Base-by-base conservation (phyloP, 1,140 invertebrate species). In the Penaeus japonicus region DNA sequence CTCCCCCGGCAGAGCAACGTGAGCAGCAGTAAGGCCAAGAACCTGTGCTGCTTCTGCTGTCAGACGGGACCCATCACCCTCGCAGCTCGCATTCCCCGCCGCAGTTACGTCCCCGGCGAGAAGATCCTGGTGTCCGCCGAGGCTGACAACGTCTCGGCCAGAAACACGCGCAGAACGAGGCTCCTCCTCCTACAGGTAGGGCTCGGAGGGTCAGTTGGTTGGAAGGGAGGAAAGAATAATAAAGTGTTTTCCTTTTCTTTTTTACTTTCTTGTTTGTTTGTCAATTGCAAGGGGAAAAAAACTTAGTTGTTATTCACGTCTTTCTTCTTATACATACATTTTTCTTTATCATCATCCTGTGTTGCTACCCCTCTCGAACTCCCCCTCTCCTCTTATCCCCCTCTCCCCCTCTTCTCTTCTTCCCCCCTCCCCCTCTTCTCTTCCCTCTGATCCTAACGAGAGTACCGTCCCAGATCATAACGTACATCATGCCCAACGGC, bases 51-150 rank as follows among this genome's bases (percentile, higher is more conserved):
- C 17, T 91, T 92, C 85, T 92, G 92, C 90, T 92, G 92, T 84
- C 90, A 91, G n/a, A 83, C 90, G 24, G 92, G 92, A 0, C 92
- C 92, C 35, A 91, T 93, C 57, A 91, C 92, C 18, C 91, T 91
- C 18, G 89, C 90, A 2, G 91, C 91, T 0, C 81, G 91, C 27
- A 90, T 93, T 55, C 91, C 91, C 47, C 90, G 91, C 35, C 86
- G 91, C 20, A 92, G 92, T 1, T 92, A 90, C 89, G 92, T 91
- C 15, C 91, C 92, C 4, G 92, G 92, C 5, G 92, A 93, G 84
- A 91, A 91, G 30, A 91, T 92, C n/a, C 89, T 90, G 7, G 89
- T 93, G 2, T 82, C 65, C 17, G 92, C 92, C 18, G 91, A 92
- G 59, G 91, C 92, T 3, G 90, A 91, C 87, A 93, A 93, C 89